phyloP scores from a whole-genome alignment of 2,888 invertebrate species.

The Siphlonurus alternatus region DNA sequence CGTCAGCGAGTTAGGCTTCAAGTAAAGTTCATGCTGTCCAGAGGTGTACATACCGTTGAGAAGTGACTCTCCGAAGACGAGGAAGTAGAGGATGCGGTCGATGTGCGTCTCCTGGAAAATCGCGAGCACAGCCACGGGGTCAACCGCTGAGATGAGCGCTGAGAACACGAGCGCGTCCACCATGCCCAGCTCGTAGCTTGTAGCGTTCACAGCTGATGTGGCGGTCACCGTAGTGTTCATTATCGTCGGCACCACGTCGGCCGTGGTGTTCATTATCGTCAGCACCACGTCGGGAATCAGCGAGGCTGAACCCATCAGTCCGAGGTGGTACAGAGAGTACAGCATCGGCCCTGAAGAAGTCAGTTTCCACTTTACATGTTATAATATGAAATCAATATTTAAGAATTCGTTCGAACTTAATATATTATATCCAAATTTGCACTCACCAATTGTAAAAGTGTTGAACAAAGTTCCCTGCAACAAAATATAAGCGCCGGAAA shows the following conservation, averaged over 20 bases:
- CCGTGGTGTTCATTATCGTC: too few relatives aligned
- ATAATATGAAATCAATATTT: too few relatives aligned
- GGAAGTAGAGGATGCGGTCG: slow-evolving; percentile 37
- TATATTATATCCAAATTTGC: not conserved
- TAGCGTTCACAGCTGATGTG: too few relatives aligned
- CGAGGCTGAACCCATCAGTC: not conserved
- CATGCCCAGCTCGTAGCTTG: slow-evolving; percentile 12
- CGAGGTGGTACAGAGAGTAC: not conserved
- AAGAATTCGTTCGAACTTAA: too few relatives aligned
- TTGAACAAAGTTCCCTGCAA: slow-evolving; percentile 31
- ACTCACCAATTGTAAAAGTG: slow-evolving; percentile 21
- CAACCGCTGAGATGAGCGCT: slow-evolving; percentile 34
- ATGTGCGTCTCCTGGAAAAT: slow-evolving; percentile 39
- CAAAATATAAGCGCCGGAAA: too few relatives aligned
- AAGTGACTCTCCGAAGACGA: slow-evolving; percentile 40
- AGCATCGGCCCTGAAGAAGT: not conserved
- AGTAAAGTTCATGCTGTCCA: too few relatives aligned
- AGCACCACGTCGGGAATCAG: not conserved
- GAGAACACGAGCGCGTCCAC: slow-evolving; percentile 27
- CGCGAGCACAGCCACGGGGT: slow-evolving; percentile 36
- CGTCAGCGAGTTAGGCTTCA: too few relatives aligned
- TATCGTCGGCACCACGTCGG: too few relatives aligned
- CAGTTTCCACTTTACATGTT: too few relatives aligned
- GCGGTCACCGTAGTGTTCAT: too few relatives aligned
- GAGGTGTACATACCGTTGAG: slow-evolving; percentile 29